Evolutionary conservation across 2,797 vertebrate genomes (phyloP), one percentile per base, ranked within the genome.

Genomic region (Manis javanica): DNA sequence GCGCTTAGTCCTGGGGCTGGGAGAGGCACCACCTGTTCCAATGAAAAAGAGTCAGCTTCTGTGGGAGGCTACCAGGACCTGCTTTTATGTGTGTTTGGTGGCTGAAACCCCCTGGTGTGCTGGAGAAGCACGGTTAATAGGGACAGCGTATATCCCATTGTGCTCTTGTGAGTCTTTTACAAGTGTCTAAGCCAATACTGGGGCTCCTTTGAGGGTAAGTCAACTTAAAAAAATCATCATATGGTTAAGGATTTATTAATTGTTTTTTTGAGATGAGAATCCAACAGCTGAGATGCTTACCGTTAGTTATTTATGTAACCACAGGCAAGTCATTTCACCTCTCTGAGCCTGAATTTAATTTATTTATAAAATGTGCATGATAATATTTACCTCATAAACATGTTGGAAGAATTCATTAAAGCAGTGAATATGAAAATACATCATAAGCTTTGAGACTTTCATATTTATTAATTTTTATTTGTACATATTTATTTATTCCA

Each of bases 211-310:
- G 18, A 69, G 42, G 24, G 29, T 55, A 79, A 84, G 46, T 82
- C 51, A 84, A 13, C 71, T 94, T 79, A 78, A 71, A 63, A 95
- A 75, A 90, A 92, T 49, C 16, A 57, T 66, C 26, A 75, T 74
- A 51, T 57, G 6, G 12, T 85, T 96, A 91, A 90, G 29, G 59
- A 78, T 85, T 79, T 87, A 55, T 59, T 91, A 19, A 93, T 79
- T 95, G 31, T 87, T 87, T 64, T 64, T 87, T 95, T 90, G 53
- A 94, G 13, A 21, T 90, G 39, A 92, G 55, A 96, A 68, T 95
- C 53, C 51, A 95, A 34, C 87, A 72, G 83, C n/a, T 24, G 34
- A 78, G 23, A 74, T 81, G 12, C 24, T 87, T 96, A 42, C 51
- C 4, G 88, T 68, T 68, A 79, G 59, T 24, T 91, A 53, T 53